Evolutionary conservation across 1,140 invertebrate genomes (phyloP).

Genomic region (Hyles vespertilio): DNA sequence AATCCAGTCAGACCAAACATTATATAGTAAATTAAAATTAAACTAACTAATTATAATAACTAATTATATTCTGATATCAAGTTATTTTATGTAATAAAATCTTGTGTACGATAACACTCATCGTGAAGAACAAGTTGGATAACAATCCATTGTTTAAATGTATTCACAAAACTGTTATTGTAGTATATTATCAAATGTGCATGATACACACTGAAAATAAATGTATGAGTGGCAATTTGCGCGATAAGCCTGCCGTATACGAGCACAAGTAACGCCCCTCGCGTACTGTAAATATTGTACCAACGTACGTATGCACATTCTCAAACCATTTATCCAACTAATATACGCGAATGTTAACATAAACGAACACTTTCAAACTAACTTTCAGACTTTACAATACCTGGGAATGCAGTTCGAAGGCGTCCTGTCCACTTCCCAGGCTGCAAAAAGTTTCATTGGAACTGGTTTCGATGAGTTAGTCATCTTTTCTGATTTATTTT

Average conservation of each 20-base stretch:
- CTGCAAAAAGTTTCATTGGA: conserved; percentile 98
- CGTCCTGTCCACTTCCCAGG: conserved; percentile 98
- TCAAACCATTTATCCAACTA: conserved; percentile 9
- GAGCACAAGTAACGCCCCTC: conserved; percentile 14
- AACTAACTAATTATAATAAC: too few species aligned
- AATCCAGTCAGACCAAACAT: too few species aligned
- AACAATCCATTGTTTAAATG: too few species aligned
- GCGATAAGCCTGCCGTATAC: conserved; percentile 19
- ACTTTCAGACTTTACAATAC: conserved; percentile 69
- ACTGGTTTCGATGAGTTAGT: conserved; percentile 86
- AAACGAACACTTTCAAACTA: conserved; percentile 4
- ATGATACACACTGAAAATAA: too few species aligned
- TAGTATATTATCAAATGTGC: neutral
- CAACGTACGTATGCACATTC: conserved; percentile 10
- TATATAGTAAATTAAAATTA: too few species aligned
- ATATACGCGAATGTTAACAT: conserved; percentile 17
- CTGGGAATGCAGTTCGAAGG: conserved; percentile 97
- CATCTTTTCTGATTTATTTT: conserved; percentile 76
- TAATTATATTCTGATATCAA: too few species aligned
- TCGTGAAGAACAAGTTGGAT: too few species aligned
- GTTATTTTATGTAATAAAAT: too few species aligned
- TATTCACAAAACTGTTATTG: too few species aligned
- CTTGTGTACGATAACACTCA: too few species aligned
- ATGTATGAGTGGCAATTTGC: neutral
- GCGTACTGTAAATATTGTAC: conserved; percentile 8